Base-by-base conservation (phyloP, 2,888 invertebrate species). In the Pammene fasciana region DNA sequence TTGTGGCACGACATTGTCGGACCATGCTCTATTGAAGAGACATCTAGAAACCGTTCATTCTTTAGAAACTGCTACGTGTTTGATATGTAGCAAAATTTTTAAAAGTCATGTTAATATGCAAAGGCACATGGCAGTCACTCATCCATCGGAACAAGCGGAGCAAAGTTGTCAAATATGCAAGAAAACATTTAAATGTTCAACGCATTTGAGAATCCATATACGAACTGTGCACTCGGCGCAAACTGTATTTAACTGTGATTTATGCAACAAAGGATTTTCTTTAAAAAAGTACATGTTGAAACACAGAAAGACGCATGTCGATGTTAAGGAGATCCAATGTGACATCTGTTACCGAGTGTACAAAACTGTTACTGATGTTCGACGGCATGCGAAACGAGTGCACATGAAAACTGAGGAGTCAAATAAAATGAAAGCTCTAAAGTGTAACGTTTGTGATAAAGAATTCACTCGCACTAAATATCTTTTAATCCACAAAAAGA, bases 71-170 rank as follows among this genome's bases (percentile, higher is more conserved):
- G 78, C 78, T 0, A 73, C 73, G 0, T 83, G 84, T 36, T 68
- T 74, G n/a, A 75, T 83, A n/a, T 84, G 84, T 62, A 56, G 67
- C 0, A 84, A 84, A 54, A 77, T 74, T 11, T 84, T 81, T 46
- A 82, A 80, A 55, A 79, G 82, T 0, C 68, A 71, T 0, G 67
- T 78, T 8, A 79, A 79, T 41, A 65, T 82, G 0, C 80, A 81
- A 46, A 75, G 80, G 46, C 84, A 84, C 50, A 77, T 82, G 0
- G 68, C 74, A 26, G 77, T 82, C 0, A 83, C 84, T 0, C 84
- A 84, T 57, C 82, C 84, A 0, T 80, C 50, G 0, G 38, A 62
- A 18, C 80, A 82, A 68, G 79, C 80, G 0, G 76, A 72, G 0
- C 72, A 76, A 14, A 74, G 67, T 0, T 84, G 84, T 38, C 74